Percentiles rank a stretch among this genome's conserved stretches.
Evolutionary conservation across 2,888 invertebrate genomes (phyloP).

Genomic region (Subacronicta megacephala): DNA sequence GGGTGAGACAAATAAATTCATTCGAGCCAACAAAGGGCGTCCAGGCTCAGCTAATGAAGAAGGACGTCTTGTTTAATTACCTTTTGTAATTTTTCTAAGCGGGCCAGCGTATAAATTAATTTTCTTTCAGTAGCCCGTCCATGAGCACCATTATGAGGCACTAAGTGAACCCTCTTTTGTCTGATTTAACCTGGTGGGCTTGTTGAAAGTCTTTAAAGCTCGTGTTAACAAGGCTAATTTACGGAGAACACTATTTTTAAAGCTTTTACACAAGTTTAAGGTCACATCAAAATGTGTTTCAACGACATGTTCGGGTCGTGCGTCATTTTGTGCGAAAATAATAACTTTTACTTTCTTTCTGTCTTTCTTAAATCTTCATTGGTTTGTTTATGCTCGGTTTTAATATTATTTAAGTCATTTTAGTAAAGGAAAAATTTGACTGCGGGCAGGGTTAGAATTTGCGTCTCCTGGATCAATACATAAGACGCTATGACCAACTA

Average conservation of each 20-base stretch:
- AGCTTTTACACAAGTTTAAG: constrained; percentile 25
- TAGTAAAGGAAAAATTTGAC: too few relatives aligned
- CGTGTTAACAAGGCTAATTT: constrained; percentile 61
- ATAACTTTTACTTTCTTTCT: too few relatives aligned
- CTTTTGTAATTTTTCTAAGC: constrained; percentile 86
- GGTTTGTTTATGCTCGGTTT: too few relatives aligned
- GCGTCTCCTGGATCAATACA: too few relatives aligned
- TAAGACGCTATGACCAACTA: too few relatives aligned
- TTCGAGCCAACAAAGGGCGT: constrained; percentile 79
- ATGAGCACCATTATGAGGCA: constrained; percentile 72
- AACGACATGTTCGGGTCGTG: too few relatives aligned
- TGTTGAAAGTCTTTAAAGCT: constrained; percentile 61
- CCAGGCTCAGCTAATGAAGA: constrained; percentile 82
- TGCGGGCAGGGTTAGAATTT: too few relatives aligned
- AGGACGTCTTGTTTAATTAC: constrained; percentile 86
- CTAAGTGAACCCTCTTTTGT: constrained; percentile 76
- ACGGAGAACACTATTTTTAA: constrained; percentile 47
- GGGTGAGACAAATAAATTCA: constrained; percentile 76
- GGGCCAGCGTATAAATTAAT: constrained; percentile 81
- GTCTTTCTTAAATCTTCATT: too few relatives aligned
- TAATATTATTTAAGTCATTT: too few relatives aligned
- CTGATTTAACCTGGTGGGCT: constrained; percentile 60
- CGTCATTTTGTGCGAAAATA: too few relatives aligned
- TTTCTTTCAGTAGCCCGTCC: constrained; percentile 75
- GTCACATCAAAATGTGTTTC: constrained; percentile 8